Evolutionary conservation across 2,888 invertebrate species (phyloP).

Genomic region (Chalcis sispes): DNA sequence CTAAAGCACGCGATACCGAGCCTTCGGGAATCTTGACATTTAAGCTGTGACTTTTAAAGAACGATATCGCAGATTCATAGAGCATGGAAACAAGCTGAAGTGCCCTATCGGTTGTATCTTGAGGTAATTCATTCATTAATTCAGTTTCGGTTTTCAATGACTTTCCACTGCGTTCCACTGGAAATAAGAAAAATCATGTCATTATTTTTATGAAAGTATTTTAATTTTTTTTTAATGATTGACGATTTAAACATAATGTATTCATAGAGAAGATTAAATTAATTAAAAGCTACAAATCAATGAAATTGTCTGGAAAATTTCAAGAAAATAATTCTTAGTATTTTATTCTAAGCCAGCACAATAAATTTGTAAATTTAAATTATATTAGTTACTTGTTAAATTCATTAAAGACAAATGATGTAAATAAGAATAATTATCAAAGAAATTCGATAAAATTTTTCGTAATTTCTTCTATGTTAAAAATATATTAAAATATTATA

Average conservation of each 20-base stretch:
- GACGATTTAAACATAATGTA: neutral
- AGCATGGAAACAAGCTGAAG: constrained; percentile 79
- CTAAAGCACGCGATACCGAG: constrained; percentile 44
- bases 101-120: constrained; percentile 77
- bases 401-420: too few species aligned
- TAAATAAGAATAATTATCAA: too few species aligned
- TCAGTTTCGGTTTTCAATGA: constrained; percentile 75
- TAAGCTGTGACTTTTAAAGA: constrained; percentile 81
- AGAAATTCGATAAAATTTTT: too few species aligned
- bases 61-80: constrained; percentile 78
- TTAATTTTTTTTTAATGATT: neutral
- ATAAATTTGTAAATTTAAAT: too few species aligned
- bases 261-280: neutral
- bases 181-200: constrained; percentile 33
- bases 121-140: constrained; percentile 78
- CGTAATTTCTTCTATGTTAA: too few species aligned
- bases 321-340: too few species aligned
- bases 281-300: neutral
- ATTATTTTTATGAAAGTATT: too few species aligned
- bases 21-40: constrained; percentile 77
- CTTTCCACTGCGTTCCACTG: constrained; percentile 71
- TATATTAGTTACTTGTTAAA: too few species aligned
- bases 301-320: too few species aligned
- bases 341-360: too few species aligned
- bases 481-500: neutral